Evolutionary conservation across 2,888 invertebrate genomes (phyloP).

Genomic region (Epinotia nisella): DNA sequence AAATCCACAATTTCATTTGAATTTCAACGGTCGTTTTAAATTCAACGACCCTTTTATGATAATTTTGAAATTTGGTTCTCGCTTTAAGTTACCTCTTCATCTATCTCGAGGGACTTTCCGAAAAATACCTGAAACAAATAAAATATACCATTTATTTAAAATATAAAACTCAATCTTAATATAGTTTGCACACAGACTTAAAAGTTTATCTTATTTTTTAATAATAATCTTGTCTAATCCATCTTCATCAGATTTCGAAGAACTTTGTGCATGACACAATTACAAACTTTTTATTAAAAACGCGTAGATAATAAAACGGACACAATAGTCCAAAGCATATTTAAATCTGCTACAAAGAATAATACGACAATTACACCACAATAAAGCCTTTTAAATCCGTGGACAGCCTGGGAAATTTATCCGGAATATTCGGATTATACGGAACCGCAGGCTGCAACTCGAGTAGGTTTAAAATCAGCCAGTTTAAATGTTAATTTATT

Average conservation of each 20-base stretch:
- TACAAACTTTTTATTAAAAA: background rate
- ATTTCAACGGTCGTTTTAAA: constrained; percentile 65
- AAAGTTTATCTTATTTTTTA: background rate
- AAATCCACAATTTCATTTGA: constrained; percentile 57
- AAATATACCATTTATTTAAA: constrained; percentile 46
- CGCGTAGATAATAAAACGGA: background rate
- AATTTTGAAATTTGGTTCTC: constrained; percentile 56
- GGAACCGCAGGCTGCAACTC: constrained; percentile 46
- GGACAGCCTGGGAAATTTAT: constrained; percentile 49
- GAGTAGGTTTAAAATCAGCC: constrained; percentile 32
- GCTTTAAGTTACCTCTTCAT: constrained; percentile 61
- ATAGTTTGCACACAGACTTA: background rate
- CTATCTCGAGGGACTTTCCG: constrained; percentile 62
- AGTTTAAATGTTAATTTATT: constrained; percentile 41
- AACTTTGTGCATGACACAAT: background rate
- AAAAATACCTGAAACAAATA: constrained; percentile 80
- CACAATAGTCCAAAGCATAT: background rate
- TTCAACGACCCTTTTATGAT: constrained; percentile 70
- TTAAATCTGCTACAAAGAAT: constrained; percentile 16
- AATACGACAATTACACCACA: constrained; percentile 20
- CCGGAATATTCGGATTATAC: constrained; percentile 57
- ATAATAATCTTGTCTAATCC: background rate
- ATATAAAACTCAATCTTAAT: background rate
- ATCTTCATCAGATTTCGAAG: background rate
- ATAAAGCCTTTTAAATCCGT: constrained; percentile 39